These are phyloP conservation scores for Nomada flava DNA, from an alignment of 2,888 invertebrate genomes.

Conservation along the genomic window DNA sequence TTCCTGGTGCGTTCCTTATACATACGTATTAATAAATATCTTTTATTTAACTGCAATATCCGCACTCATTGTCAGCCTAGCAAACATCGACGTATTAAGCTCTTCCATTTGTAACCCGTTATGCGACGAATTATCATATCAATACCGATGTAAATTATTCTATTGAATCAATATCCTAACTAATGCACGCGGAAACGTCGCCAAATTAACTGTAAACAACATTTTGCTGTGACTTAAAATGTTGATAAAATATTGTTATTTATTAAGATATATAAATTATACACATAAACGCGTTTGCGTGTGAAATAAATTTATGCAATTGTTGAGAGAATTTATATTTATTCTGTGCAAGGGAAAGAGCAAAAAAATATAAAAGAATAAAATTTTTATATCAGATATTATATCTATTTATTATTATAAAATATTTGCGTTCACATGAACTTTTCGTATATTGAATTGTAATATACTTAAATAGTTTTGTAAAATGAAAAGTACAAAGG, in stretches of 20 bases:
- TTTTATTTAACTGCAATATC: slow-evolving; percentile 32
- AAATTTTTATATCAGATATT: slow-evolving; percentile 5
- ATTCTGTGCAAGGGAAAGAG: slow-evolving; percentile 11
- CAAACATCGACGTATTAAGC: slow-evolving; percentile 17
- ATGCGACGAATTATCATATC: slow-evolving; percentile 39
- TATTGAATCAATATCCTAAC: slow-evolving; percentile 29
- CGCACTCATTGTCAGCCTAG: neutral
- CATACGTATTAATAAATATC: slow-evolving; percentile 12
- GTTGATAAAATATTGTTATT: slow-evolving; percentile 24
- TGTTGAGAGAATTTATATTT: slow-evolving; percentile 27
- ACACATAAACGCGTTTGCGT: slow-evolving; percentile 20
- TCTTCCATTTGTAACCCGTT: slow-evolving; percentile 33
- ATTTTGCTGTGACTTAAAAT: slow-evolving; percentile 14
- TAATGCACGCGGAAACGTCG: slow-evolving; percentile 9
- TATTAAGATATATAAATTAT: slow-evolving; percentile 25
- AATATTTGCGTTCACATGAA: slow-evolving; percentile 2
- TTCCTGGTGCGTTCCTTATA: neutral
- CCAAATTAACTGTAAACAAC: slow-evolving; percentile 21
- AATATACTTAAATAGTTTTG: slow-evolving; percentile 8
- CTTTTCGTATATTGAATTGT: neutral
- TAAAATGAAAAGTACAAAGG: slow-evolving; percentile 8
- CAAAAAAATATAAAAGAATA: neutral
- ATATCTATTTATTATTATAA: neutral
- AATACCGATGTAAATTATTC: slow-evolving; percentile 32
- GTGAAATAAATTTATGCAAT: slow-evolving; percentile 3